Percentiles rank a stretch among this genome's conserved stretches.
These are phyloP conservation scores for Sceliomorpha sp. DNA, from an alignment of 2,888 invertebrate genomes.

Conservation along the genomic window DNA sequence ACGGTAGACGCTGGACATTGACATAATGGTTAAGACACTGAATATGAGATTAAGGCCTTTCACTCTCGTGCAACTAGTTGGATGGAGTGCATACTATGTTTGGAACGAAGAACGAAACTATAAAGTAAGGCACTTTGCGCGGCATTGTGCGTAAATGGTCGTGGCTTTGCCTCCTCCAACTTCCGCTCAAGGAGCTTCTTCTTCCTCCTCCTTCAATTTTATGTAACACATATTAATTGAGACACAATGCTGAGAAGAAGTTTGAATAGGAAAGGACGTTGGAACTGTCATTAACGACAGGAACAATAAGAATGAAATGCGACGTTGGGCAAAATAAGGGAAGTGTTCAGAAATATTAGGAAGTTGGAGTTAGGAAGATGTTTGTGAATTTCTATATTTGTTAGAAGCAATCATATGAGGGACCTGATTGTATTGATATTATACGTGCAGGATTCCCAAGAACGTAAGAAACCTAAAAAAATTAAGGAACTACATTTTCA, in stretches of 20 bases:
- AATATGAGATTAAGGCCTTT: slow-evolving; percentile 54
- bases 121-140: slow-evolving; percentile 6
- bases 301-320: too few species aligned
- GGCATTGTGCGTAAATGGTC: slow-evolving; percentile 6
- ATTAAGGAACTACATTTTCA: too few species aligned
- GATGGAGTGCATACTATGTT: slow-evolving; percentile 24
- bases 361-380: too few species aligned
- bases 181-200: slow-evolving; percentile 20
- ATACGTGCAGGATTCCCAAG: too few species aligned
- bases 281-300: too few species aligned
- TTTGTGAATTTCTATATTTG: too few species aligned
- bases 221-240: slow-evolving; percentile 5
- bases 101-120: slow-evolving; percentile 15
- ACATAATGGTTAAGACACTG: slow-evolving; percentile 61
- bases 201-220: slow-evolving; percentile 12
- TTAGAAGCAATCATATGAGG: too few species aligned
- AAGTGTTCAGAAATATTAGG: too few species aligned
- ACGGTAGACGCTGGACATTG: slow-evolving; percentile 51
- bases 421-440: too few species aligned
- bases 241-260: neutral
- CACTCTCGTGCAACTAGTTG: slow-evolving; percentile 44
- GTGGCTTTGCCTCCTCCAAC: neutral
- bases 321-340: too few species aligned
- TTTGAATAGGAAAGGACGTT: too few species aligned
- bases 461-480: too few species aligned